phyloP scores from a whole-genome alignment of 2,797 vertebrate genomes.

The Merluccius polli region DNA sequence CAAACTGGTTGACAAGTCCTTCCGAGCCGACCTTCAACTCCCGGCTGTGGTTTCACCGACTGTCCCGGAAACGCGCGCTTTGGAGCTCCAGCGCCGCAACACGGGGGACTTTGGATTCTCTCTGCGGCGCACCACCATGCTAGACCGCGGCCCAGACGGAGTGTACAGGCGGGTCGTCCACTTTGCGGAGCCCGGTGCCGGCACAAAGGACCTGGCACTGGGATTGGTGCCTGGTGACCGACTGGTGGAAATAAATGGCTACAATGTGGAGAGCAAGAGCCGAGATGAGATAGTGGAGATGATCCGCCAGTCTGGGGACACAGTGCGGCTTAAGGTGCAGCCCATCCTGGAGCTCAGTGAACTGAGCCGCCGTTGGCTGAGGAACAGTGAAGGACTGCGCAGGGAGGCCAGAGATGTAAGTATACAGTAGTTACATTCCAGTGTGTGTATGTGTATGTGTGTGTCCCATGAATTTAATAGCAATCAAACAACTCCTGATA shows the following conservation, averaged over 20 bases:
- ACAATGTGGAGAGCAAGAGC: constrained; percentile 91
- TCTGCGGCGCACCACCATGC: constrained; percentile 90
- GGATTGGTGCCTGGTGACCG: constrained; percentile 93
- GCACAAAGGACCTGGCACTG: constrained; percentile 90
- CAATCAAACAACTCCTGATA: too few species aligned
- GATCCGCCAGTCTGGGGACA: constrained; percentile 95
- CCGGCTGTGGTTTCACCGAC: constrained; percentile 79
- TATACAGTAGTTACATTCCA: constrained; percentile 31
- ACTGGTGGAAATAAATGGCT: constrained; percentile 90
- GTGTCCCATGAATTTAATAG: too few species aligned
- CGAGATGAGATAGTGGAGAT: constrained; percentile 98
- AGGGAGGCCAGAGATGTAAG: constrained; percentile 85
- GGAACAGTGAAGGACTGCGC: constrained; percentile 76
- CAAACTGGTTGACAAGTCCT: constrained; percentile 81
- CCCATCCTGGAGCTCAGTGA: constrained; percentile 95
- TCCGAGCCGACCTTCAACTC: constrained; percentile 79
- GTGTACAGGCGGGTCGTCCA: constrained; percentile 89
- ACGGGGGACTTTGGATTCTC: constrained; percentile 97
- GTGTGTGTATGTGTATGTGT: background rate
- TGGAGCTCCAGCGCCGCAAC: constrained; percentile 89
- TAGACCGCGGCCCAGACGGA: constrained; percentile 85
- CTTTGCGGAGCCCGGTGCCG: constrained; percentile 92
- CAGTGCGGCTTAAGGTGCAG: constrained; percentile 91
- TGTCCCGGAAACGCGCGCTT: constrained; percentile 75
- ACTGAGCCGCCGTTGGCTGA: constrained; percentile 91